Conservation (phyloP, 2,797 vertebrate genomes). For the Argyrosomus regius region DNA sequence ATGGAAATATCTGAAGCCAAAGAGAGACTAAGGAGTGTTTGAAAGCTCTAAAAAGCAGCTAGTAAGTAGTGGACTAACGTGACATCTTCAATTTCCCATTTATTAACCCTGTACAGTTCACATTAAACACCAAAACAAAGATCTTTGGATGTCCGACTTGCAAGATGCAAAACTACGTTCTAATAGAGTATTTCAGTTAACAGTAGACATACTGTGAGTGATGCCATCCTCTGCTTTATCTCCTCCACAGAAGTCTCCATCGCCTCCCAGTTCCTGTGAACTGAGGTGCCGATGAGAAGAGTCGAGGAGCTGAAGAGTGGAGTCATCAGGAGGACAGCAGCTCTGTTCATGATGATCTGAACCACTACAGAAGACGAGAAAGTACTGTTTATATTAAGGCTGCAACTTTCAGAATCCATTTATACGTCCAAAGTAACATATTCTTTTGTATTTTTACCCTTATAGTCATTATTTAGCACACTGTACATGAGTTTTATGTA, state of each 20-base stretch:
- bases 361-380: conserved; percentile 59
- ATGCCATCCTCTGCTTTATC: conserved; percentile 69
- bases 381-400: not conserved
- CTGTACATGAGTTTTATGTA: not conserved
- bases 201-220: conserved; percentile 68
- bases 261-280: conserved; percentile 69
- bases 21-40: not conserved
- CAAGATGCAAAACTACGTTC: no score
- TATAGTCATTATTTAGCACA: not conserved
- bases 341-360: conserved; percentile 74
- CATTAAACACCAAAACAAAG: no score
- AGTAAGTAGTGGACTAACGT: not conserved
- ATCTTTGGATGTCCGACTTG: no score
- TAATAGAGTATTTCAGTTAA: not conserved
- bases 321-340: conserved; percentile 85
- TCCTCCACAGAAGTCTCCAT: conserved; percentile 54
- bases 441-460: no score
- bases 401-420: not conserved
- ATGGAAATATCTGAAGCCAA: not conserved
- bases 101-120: no score
- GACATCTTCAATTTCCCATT: no score
- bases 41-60: not conserved
- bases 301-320: conserved; percentile 85
- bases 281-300: conserved; percentile 77
- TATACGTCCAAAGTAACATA: no score